phyloP scores from a whole-genome alignment of 2,888 invertebrate species.

The Euplagia quadripunctaria region DNA sequence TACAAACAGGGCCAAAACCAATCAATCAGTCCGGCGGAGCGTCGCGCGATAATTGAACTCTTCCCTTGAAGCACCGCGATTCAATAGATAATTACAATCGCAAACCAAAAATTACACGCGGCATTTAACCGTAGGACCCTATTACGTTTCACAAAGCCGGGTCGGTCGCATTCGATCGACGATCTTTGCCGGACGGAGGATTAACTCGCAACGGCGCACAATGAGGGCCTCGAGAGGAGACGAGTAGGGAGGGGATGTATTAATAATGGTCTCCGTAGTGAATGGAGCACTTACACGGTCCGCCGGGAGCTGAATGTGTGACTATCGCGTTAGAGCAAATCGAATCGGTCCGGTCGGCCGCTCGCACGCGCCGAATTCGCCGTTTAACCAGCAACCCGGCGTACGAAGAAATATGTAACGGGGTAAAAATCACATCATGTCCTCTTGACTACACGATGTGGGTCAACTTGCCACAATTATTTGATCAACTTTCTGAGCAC shows the following conservation, averaged over 20 bases:
- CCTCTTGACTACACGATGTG: slow-evolving; percentile 49
- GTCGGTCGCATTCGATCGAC: slow-evolving; percentile 78
- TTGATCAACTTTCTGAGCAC: slow-evolving; percentile 8
- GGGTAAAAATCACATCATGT: slow-evolving; percentile 58
- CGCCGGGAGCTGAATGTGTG: slow-evolving; percentile 83
- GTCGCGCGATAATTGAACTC: slow-evolving; percentile 84
- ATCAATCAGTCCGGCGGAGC: slow-evolving; percentile 82
- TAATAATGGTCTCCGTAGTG: slow-evolving; percentile 84
- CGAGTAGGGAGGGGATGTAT: slow-evolving; percentile 80
- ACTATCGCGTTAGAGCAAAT: slow-evolving; percentile 85
- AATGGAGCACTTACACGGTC: slow-evolving; percentile 86
- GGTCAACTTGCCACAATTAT: slow-evolving; percentile 29
- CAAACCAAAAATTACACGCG: slow-evolving; percentile 86
- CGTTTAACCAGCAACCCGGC: slow-evolving; percentile 72
- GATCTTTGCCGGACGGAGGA: slow-evolving; percentile 83
- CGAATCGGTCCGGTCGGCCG: slow-evolving; percentile 80
- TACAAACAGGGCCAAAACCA: slow-evolving; percentile 77
- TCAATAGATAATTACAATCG: slow-evolving; percentile 85
- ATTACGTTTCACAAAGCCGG: slow-evolving; percentile 82
- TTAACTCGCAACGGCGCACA: slow-evolving; percentile 80
- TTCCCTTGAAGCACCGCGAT: slow-evolving; percentile 77
- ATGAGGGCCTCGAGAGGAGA: slow-evolving; percentile 79
- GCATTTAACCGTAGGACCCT: slow-evolving; percentile 83
- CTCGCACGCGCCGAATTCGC: slow-evolving; percentile 76
- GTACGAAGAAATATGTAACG: slow-evolving; percentile 63